Conservation (phyloP, 2,888 invertebrate species). For the Erpobdella octoculata region DNA sequence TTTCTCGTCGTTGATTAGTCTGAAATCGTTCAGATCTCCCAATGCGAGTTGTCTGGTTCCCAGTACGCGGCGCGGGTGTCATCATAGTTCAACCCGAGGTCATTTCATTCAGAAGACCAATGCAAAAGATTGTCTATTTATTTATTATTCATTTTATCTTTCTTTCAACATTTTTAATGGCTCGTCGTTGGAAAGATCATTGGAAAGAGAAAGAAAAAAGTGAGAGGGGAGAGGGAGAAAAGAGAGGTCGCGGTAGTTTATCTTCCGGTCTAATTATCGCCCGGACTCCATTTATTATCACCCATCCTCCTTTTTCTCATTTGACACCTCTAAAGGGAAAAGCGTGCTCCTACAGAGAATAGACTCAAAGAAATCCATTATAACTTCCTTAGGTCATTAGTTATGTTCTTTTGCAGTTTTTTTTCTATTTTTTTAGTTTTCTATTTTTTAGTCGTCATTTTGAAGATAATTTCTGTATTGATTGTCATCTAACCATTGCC, state of each 20-base stretch:
- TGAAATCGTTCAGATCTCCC: too few species aligned
- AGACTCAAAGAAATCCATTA: not conserved
- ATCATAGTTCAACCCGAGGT: not conserved
- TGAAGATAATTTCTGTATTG: too few species aligned
- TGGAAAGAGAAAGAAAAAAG: not conserved
- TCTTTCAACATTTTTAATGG: not conserved
- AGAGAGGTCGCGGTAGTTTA: not conserved
- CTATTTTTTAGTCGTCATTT: too few species aligned
- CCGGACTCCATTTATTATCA: slow-evolving; percentile 8
- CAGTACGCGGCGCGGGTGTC: too few species aligned
- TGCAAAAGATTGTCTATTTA: not conserved
- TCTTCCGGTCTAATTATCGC: slow-evolving; percentile 4
- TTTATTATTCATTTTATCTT: not conserved
- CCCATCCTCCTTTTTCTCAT: not conserved
- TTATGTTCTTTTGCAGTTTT: too few species aligned
- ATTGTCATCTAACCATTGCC: too few species aligned
- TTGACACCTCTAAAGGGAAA: not conserved
- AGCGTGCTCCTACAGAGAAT: too few species aligned
- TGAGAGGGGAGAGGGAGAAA: not conserved
- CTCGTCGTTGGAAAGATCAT: not conserved
- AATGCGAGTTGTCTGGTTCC: too few species aligned
- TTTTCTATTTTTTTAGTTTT: too few species aligned
- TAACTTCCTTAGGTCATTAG: not conserved
- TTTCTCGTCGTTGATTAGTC: too few species aligned
- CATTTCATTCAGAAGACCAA: not conserved